Percentiles rank a stretch among this genome's conserved stretches.
Evolutionary conservation across 2,113 vertebrate genomes (phyloP).

Genomic region (Pteruthius melanotis): DNA sequence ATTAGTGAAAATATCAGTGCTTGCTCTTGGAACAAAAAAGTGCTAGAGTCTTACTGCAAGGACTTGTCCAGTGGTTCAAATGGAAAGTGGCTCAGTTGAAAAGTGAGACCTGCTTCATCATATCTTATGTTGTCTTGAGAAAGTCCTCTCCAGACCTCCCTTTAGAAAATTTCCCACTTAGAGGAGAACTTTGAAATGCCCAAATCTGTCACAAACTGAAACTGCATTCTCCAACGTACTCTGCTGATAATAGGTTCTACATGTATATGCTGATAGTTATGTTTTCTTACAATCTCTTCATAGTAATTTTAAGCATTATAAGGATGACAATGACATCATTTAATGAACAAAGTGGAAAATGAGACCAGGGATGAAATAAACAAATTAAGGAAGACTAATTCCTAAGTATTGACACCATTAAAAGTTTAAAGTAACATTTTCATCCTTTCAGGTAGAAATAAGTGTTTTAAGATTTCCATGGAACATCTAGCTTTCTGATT

Average conservation of each 20-base stretch:
- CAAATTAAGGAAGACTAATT: neutral
- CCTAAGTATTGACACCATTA: neutral
- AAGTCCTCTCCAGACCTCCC: neutral
- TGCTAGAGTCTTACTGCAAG: neutral
- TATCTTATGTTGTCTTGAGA: neutral
- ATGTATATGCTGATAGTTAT: neutral
- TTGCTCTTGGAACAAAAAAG: neutral
- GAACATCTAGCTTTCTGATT: neutral
- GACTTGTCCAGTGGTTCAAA: neutral
- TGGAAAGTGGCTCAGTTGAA: neutral
- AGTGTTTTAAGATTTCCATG: neutral
- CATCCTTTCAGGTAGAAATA: neutral
- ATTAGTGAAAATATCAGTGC: neutral
- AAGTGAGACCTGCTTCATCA: neutral
- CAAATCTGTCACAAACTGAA: neutral
- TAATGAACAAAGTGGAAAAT: neutral
- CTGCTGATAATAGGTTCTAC: neutral
- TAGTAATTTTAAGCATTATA: neutral
- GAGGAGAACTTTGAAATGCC: neutral
- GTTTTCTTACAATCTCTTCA: neutral
- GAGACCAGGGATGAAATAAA: neutral
- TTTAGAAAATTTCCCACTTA: neutral
- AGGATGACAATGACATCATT: neutral
- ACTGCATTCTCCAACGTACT: neutral
- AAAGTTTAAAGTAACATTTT: neutral